Base-by-base conservation (phyloP, 1,140 invertebrate species). In the Meloidogyne floridensis region DNA sequence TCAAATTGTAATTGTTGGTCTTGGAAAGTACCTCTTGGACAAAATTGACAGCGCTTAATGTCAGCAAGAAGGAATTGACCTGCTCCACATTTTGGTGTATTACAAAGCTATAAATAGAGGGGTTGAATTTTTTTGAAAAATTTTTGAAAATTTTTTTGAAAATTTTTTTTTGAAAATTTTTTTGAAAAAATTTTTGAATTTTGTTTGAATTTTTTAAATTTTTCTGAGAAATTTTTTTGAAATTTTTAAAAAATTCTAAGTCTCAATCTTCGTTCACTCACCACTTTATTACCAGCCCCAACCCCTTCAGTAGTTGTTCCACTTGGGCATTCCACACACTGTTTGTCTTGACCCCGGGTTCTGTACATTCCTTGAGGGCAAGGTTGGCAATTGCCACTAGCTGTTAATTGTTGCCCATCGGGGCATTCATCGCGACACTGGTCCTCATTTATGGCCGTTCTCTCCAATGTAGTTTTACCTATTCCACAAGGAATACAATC, bases 21-120 rank as follows among this genome's bases (percentile, higher is more conserved):
- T 90, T 98, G 96, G 90, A 96, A 98, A 73, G 93, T 96, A 81
- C 95, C 95, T 87, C 95, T 94, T 73, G 95, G 94, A 90, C 97
- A 99, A 70, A 93, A 92, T 42, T 94, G 91, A 90, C 97, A 98
- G 81, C 93, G 93, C 89, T 96, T 96, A 11, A 86, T 87, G 72
- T 93, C 94, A 4, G 93, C 93, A 90, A 96, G 95, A 75, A 97
- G 92, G 90, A 94, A 96, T 11, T 94, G 93, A 72, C 95, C 95
- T 91, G 90, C 74, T 13, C 84, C 81, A 85, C 92, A 92, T 71
- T 82, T 88, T 81, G 91, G 90, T 94, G 96, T 72, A 0, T 95
- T 95, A 90, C 97, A 99, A 20, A 72, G 65, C 77, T 79, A 32
- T 32, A 2, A 32, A 1, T 1, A 32, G 32, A 32, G 32, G 2